phyloP scores from a whole-genome alignment of 2,113 vertebrate genomes.

The Tympanuchus pallidicinctus region DNA sequence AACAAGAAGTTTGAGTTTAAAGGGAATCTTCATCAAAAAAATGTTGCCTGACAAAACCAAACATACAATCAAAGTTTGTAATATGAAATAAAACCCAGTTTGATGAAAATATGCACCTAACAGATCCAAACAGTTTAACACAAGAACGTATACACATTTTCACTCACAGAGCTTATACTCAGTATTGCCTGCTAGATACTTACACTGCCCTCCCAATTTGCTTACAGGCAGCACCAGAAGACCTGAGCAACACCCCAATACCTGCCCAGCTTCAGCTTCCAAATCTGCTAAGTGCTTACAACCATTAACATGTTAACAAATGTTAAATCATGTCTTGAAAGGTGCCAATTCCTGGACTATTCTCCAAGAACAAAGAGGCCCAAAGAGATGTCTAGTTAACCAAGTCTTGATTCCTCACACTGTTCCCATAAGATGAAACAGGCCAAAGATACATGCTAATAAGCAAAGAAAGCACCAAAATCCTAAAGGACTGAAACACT shows the following conservation, averaged over 20 bases:
- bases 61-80: neutral
- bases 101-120: neutral
- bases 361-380: neutral
- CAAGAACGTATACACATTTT: neutral
- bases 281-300: neutral
- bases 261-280: neutral
- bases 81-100: accelerated
- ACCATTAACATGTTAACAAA: neutral
- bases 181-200: neutral
- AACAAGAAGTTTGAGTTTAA: neutral
- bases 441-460: neutral
- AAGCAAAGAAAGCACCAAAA: neutral
- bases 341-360: neutral
- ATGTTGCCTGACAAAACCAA: neutral
- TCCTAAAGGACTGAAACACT: neutral
- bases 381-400: neutral
- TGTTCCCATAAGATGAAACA: neutral
- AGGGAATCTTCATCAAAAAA: neutral
- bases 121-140: neutral
- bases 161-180: neutral
- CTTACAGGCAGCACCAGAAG: neutral
- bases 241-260: neutral
- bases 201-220: neutral
- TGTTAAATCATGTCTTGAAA: neutral
- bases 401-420: neutral